phyloP scores from a whole-genome alignment of 2,888 invertebrate species.

The Terebella lapidaria region DNA sequence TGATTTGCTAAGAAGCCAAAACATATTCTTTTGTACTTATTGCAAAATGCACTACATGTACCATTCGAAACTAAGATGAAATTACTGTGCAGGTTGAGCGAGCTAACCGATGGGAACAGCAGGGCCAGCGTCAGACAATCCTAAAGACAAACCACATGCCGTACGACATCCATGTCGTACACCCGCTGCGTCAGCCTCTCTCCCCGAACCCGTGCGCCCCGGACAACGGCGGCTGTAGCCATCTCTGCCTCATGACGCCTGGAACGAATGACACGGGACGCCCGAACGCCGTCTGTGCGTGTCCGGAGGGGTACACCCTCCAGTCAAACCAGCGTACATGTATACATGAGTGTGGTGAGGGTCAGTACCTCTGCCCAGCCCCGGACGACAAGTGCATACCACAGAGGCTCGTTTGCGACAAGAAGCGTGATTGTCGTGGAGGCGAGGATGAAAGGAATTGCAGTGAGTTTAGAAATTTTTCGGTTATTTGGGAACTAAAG shows the following conservation, averaged over 20 bases:
- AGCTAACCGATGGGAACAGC: too few species aligned
- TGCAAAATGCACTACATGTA: too few species aligned
- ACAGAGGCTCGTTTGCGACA: slow-evolving; percentile 30
- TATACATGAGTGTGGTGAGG: slow-evolving; percentile 71
- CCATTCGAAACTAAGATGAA: too few species aligned
- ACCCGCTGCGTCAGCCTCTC: slow-evolving; percentile 68
- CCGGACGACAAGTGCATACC: slow-evolving; percentile 35
- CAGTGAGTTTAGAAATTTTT: slow-evolving; percentile 1
- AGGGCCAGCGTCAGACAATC: too few species aligned
- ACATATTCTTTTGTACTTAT: too few species aligned
- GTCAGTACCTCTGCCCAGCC: slow-evolving; percentile 13
- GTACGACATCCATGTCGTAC: slow-evolving; percentile 81
- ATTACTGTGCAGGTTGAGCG: too few species aligned
- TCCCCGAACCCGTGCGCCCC: slow-evolving; percentile 59
- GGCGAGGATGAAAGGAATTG: slow-evolving; percentile 62
- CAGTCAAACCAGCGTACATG: slow-evolving; percentile 76
- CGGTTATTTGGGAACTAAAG: not conserved
- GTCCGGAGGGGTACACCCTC: slow-evolving; percentile 86
- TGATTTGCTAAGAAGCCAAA: too few species aligned
- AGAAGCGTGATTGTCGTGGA: slow-evolving; percentile 60
- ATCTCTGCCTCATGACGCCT: slow-evolving; percentile 75
- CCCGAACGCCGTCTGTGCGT: slow-evolving; percentile 69
- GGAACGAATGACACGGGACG: slow-evolving; percentile 16
- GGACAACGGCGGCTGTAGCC: slow-evolving; percentile 68
- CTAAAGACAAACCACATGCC: slow-evolving; percentile 65